phyloP scores from a whole-genome alignment of 1,140 invertebrate genomes.

The Dreissena rostriformis region DNA sequence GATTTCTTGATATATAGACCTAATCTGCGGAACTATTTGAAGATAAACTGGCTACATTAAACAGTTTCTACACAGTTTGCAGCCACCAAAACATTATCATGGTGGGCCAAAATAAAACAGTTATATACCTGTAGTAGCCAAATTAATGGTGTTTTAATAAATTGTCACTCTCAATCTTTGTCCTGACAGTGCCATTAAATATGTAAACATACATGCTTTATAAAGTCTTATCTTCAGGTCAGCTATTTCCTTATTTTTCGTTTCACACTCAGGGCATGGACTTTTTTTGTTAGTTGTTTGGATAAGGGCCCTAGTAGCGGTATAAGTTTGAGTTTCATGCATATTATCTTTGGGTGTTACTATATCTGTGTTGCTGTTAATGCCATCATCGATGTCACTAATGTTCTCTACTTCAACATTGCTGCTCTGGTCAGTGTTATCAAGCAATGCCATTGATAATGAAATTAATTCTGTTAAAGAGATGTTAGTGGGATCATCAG shows the following conservation, averaged over 20 bases:
- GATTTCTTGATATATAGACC: no score
- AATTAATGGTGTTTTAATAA: no score
- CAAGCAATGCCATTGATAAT: slow-evolving; percentile 1
- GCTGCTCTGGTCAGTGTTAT: neutral
- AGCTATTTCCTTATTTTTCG: neutral
- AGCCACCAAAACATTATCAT: no score
- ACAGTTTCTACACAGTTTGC: no score
- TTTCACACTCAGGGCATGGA: neutral
- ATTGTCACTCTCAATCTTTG: no score
- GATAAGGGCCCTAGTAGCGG: no score
- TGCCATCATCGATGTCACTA: neutral
- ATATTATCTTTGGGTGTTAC: neutral
- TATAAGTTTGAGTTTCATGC: no score
- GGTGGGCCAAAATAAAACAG: no score
- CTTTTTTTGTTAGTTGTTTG: neutral
- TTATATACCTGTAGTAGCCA: no score
- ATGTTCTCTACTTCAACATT: neutral
- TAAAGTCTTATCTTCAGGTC: neutral
- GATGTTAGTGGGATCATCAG: neutral
- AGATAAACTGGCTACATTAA: no score
- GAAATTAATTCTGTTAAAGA: neutral
- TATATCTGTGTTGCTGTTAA: neutral
- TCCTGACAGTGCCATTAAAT: no score
- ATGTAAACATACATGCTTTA: neutral
- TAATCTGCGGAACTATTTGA: no score